Evolutionary conservation across 2,113 vertebrate species (phyloP).

Genomic region (Pagrus major): DNA sequence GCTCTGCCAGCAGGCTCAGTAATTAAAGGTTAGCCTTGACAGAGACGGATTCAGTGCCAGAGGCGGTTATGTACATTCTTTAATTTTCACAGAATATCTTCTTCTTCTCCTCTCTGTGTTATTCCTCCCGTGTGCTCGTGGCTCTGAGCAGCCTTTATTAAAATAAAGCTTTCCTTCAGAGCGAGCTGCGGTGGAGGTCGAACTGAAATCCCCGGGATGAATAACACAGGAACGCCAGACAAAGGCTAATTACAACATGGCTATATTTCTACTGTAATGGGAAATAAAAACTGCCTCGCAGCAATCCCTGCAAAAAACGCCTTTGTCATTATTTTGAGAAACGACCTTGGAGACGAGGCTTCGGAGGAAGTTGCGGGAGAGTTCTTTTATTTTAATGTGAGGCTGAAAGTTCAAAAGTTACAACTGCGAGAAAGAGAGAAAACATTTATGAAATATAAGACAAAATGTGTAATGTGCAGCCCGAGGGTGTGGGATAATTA

Average conservation of each 20-base stretch:
- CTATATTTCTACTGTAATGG: constrained; percentile 66
- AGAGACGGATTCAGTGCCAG: constrained; percentile 36
- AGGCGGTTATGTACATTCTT: constrained; percentile 63
- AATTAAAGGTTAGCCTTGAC: constrained; percentile 66
- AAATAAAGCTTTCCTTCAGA: constrained; percentile 57
- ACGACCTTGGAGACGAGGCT: constrained; percentile 51
- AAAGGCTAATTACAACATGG: constrained; percentile 68
- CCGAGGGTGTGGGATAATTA: constrained; percentile 16
- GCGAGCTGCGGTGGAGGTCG: constrained; percentile 12
- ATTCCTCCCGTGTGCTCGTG: constrained; percentile 2
- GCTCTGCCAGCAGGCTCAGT: constrained; percentile 8
- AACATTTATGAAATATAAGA: constrained; percentile 2
- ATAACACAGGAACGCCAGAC: constrained; percentile 60
- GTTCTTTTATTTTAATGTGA: background rate
- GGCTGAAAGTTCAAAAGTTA: background rate
- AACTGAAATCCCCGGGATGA: constrained; percentile 38
- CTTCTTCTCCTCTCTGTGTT: background rate
- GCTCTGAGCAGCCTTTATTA: constrained; percentile 56
- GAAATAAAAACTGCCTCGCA: constrained; percentile 56
- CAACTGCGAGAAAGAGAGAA: background rate
- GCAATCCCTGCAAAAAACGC: constrained; percentile 33
- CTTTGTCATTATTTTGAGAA: constrained; percentile 54
- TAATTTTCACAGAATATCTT: constrained; percentile 60
- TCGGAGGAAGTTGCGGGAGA: constrained; percentile 19
- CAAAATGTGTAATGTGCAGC: background rate